phyloP scores from a whole-genome alignment of 2,113 vertebrate species.

The Haemorhous mexicanus region DNA sequence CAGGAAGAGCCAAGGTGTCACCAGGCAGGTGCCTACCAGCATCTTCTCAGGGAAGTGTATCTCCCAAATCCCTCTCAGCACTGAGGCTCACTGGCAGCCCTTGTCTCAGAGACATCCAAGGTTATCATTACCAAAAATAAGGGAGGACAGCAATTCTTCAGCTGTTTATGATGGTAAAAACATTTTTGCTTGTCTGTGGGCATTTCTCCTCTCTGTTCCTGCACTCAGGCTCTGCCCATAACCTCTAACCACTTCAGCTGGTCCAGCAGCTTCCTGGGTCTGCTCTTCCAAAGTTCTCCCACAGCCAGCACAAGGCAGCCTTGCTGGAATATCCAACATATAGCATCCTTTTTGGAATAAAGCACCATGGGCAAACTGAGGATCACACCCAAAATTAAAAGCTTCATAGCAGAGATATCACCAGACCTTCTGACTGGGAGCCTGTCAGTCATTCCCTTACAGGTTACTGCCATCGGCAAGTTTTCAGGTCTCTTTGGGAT shows the following conservation, averaged over 20 bases:
- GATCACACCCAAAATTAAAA: not conserved
- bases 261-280: not conserved
- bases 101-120: not conserved
- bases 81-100: not conserved
- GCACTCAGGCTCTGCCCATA: not conserved
- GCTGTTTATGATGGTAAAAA: not conserved
- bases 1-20: not conserved
- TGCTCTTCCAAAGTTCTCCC: not conserved
- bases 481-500: not conserved
- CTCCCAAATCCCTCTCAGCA: not conserved
- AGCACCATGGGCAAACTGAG: not conserved
- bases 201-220: not conserved
- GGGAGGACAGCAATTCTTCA: not conserved
- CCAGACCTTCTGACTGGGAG: not conserved
- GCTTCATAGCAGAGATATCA: not conserved
- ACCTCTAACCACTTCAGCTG: rapidly evolving
- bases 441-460: not conserved
- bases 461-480: not conserved
- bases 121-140: not conserved
- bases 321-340: not conserved
- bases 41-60: not conserved
- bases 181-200: not conserved
- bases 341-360: not conserved
- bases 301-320: not conserved
- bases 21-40: not conserved